Evolutionary conservation across 2,888 invertebrate species (phyloP).

Genomic region (Erebia ligea): DNA sequence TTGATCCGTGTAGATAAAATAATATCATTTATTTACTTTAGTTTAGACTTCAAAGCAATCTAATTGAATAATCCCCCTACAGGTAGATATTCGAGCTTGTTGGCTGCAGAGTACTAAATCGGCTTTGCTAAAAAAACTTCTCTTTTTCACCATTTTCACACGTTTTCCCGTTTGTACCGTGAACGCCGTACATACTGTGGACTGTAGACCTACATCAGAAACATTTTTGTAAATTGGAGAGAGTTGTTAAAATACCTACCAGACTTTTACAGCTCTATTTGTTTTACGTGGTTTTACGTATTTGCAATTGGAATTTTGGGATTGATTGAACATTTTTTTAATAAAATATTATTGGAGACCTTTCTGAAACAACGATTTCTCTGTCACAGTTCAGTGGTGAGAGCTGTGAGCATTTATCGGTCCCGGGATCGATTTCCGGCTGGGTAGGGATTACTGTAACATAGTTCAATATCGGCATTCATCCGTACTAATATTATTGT

Average conservation of each 20-base stretch:
- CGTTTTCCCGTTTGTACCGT: background rate
- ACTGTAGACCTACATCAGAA: background rate
- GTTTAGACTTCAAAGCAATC: background rate
- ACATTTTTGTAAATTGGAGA: slow-evolving; percentile 12
- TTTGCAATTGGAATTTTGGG: slow-evolving; percentile 3
- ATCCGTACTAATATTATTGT: too few relatives aligned
- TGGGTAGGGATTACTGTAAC: too few relatives aligned
- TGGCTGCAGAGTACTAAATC: background rate
- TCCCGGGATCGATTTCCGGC: too few relatives aligned
- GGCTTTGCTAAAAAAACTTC: slow-evolving; percentile 8
- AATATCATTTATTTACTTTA: background rate
- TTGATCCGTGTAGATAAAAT: background rate
- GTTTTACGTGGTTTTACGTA: slow-evolving; percentile 11
- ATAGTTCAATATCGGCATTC: too few relatives aligned
- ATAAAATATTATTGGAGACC: background rate
- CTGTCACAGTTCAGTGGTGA: too few relatives aligned
- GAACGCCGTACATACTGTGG: background rate
- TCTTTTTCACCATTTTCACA: slow-evolving; percentile 11
- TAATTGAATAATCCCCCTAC: background rate
- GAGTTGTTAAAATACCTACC: slow-evolving; percentile 15
- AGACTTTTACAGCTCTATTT: background rate
- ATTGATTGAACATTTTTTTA: background rate
- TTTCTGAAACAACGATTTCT: background rate
- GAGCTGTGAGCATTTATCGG: too few relatives aligned
- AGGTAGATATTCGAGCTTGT: background rate